These are phyloP conservation scores for Mustelus asterias DNA, from an alignment of 2,113 vertebrate species.

Conservation along the genomic window DNA sequence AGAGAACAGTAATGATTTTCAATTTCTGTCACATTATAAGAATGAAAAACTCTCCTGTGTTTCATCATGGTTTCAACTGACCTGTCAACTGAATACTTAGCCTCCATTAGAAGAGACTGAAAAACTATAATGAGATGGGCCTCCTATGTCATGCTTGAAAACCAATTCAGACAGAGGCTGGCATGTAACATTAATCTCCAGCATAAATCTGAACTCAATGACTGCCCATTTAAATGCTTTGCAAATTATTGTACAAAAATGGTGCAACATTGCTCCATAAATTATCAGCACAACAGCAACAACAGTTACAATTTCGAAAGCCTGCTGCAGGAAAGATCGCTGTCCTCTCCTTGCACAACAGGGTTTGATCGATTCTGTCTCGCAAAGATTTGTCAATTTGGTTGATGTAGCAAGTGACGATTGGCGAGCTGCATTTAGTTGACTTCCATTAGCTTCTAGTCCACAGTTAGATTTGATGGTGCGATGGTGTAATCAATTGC, in stretches of 20 bases:
- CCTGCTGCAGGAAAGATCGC: slow-evolving; percentile 20
- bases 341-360: not conserved
- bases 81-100: slow-evolving; percentile 38
- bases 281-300: not conserved
- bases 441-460: not conserved
- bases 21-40: slow-evolving; percentile 40
- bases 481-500: not conserved
- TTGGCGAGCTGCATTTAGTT: not conserved
- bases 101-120: slow-evolving; percentile 39
- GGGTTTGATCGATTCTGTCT: not conserved
- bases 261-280: not conserved
- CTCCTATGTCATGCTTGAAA: slow-evolving; percentile 27
- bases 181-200: slow-evolving; percentile 36
- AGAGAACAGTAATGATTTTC: slow-evolving; percentile 41
- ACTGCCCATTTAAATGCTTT: not conserved
- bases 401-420: not conserved
- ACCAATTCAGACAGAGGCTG: slow-evolving; percentile 36
- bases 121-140: slow-evolving; percentile 36
- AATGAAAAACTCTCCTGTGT: slow-evolving; percentile 38
- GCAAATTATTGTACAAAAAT: not conserved
- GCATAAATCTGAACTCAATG: slow-evolving; percentile 21
- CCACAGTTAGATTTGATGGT: not conserved
- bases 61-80: slow-evolving; percentile 39
- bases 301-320: slow-evolving; percentile 36
- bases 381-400: slow-evolving; percentile 10